Evolutionary conservation across 35 echinoderm and acorn worm species (phyloP).

Genomic region (Lytechinus pictus): DNA sequence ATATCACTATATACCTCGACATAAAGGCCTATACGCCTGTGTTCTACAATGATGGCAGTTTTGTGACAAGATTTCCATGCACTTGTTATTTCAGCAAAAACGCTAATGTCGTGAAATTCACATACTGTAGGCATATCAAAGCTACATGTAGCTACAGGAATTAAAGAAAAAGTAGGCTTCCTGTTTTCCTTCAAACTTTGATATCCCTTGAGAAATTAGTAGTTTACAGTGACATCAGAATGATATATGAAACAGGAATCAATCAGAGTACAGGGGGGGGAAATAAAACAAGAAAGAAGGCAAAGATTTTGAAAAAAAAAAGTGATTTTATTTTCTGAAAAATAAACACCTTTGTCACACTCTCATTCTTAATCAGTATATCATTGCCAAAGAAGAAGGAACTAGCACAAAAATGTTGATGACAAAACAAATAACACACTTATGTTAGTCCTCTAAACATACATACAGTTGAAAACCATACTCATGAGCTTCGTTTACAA

Average conservation of each 20-base stretch:
- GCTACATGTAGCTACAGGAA: neutral
- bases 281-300: no score
- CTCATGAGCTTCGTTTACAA: neutral
- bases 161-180: neutral
- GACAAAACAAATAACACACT: neutral
- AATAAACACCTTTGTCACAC: no score
- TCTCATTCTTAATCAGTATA: no score
- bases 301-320: no score
- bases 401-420: neutral
- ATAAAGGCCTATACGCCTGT: neutral
- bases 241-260: no score
- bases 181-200: neutral
- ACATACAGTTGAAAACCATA: neutral
- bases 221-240: no score
- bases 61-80: neutral
- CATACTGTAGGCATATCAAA: neutral
- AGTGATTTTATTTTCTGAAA: no score
- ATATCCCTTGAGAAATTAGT: neutral
- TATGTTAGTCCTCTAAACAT: neutral
- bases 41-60: neutral
- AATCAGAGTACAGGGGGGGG: no score
- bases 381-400: no score
- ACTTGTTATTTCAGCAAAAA: neutral
- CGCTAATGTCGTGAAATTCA: neutral
- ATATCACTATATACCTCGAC: no score